phyloP scores from a whole-genome alignment of 2,113 vertebrate genomes.

The Xiphorhynchus elegans region DNA sequence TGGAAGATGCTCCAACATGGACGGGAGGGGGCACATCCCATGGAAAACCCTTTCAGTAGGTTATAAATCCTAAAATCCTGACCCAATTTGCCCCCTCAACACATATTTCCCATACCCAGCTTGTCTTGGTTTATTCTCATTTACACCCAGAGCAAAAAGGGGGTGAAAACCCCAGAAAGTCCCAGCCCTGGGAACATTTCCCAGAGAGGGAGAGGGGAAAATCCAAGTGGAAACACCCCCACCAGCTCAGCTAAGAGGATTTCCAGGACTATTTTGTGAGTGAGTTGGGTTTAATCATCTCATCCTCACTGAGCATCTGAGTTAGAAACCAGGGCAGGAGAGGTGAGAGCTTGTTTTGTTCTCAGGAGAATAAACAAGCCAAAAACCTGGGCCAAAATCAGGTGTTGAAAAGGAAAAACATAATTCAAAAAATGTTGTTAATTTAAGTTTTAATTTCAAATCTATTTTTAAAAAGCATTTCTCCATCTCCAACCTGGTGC shows the following conservation, averaged over 20 bases:
- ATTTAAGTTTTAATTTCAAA: neutral
- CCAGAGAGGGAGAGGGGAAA: neutral
- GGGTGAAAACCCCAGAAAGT: neutral
- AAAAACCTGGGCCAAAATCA: neutral
- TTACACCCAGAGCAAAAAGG: neutral
- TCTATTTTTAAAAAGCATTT: neutral
- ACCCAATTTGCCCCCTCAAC: accelerated
- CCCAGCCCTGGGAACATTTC: accelerated
- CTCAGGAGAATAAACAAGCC: neutral
- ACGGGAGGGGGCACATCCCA: accelerated
- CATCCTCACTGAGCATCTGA: neutral
- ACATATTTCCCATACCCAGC: accelerated
- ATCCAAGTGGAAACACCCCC: accelerated
- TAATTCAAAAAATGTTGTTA: neutral
- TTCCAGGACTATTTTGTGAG: accelerated
- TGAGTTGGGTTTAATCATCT: neutral
- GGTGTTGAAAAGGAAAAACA: accelerated
- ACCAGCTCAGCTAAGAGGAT: neutral
- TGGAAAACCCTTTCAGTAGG: accelerated
- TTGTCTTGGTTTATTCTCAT: neutral
- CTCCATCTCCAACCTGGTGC: neutral
- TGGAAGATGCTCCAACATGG: neutral
- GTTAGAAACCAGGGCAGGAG: neutral
- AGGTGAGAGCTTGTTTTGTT: neutral
- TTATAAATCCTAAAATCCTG: neutral